These are phyloP conservation scores for Saccopteryx leptura DNA, from an alignment of 2,113 vertebrate genomes.

Conservation along the genomic window DNA sequence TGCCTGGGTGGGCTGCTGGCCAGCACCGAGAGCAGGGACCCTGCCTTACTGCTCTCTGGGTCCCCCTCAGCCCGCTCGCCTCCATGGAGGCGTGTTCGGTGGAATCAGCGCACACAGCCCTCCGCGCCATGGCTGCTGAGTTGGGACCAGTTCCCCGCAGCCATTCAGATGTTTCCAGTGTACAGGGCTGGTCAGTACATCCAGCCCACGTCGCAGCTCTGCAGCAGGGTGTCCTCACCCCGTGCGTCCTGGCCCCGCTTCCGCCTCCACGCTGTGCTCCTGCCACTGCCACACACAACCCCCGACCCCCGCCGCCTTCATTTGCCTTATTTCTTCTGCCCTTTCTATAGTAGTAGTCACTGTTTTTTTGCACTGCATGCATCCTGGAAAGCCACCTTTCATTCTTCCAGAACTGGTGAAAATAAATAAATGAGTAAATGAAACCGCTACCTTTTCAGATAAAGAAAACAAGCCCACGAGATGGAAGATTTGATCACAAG, in stretches of 20 bases:
- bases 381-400: not conserved
- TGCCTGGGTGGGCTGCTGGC: no score
- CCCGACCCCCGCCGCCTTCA: no score
- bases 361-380: not conserved
- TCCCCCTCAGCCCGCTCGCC: not conserved
- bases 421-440: not conserved
- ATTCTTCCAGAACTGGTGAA: not conserved
- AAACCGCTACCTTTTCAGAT: not conserved
- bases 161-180: not conserved
- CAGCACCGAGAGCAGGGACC: not conserved
- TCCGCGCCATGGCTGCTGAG: not conserved
- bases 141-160: not conserved
- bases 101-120: rapidly evolving
- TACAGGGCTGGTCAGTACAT: not conserved
- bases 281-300: no score
- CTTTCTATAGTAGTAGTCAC: not conserved
- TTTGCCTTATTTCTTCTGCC: not conserved
- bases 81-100: not conserved
- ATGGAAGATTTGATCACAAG: not conserved
- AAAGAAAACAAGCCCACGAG: not conserved
- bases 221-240: rapidly evolving
- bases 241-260: not conserved
- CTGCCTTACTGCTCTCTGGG: not conserved
- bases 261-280: rapidly evolving
- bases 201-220: not conserved